Evolutionary conservation across 2,113 vertebrate species (phyloP).

Genomic region (Trichechus manatus): DNA sequence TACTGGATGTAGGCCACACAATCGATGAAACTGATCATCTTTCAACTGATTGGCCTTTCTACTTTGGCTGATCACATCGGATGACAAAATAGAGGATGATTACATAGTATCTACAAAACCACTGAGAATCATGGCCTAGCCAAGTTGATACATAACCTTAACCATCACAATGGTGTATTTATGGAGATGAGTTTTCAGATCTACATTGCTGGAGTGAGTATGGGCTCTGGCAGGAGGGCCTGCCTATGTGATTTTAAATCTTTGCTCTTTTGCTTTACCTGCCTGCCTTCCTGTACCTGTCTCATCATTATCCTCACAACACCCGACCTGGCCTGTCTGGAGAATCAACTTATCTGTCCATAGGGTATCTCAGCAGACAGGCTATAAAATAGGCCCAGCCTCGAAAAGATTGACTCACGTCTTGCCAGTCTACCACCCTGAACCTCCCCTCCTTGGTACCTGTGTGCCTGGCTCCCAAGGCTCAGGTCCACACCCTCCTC

Average conservation of each 20-base stretch:
- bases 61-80: too few species aligned
- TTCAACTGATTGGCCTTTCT: too few species aligned
- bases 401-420: fast-evolving
- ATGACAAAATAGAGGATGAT: too few species aligned
- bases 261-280: not conserved
- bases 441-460: not conserved
- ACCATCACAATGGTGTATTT: not conserved
- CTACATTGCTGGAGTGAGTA: not conserved
- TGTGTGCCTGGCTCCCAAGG: not conserved
- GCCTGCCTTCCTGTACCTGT: not conserved
- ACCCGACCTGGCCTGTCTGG: fast-evolving
- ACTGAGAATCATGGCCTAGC: too few species aligned
- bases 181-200: not conserved
- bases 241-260: not conserved
- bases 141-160: too few species aligned
- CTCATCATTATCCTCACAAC: not conserved
- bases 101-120: too few species aligned
- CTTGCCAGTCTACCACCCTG: fast-evolving
- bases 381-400: not conserved
- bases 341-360: not conserved
- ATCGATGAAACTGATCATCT: too few species aligned
- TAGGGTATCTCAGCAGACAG: not conserved
- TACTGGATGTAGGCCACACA: too few species aligned
- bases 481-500: not conserved
- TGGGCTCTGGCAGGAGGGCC: not conserved